Evolutionary conservation across 1,140 invertebrate species (phyloP), one percentile per base, ranked within the genome.

Genomic region (Drosophila hydei): DNA sequence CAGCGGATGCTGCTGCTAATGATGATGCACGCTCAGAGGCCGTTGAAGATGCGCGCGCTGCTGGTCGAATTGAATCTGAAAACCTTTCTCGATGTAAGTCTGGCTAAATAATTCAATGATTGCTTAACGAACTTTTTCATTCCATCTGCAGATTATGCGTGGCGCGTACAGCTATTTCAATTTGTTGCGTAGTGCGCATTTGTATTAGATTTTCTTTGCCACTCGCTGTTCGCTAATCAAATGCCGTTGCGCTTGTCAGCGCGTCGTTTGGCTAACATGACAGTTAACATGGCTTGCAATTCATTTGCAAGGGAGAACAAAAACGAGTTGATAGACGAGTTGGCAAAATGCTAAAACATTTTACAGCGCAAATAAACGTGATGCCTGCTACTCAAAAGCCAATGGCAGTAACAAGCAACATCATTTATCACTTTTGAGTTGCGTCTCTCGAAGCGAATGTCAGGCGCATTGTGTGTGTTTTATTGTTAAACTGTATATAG

Each of bases 151-250:
- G 87, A 88, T 90, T 55, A 61, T 87, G 50, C 72, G 76, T 48
- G 87, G 88, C 8, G 88, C 87, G 25, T 90, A 90, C 51, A 90
- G 87, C 54, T 90, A 90, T 59, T 90, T 90, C 48, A 90, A 90
- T 55, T 56, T 90, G 11, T 51, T 90, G 73, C 81, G 87, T 40
- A 81, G 83, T 55, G 62, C 77, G 36, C 77, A 79, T 67, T 71
- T 45, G 68, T 70, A 78, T 63, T 81, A 80, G 67, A 62, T 18
- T 55, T 33, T 9, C 19, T 52, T 4, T 5, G n/a, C 12, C 42
- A 51, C 23, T 25, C 7, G 0, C 5, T 19, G 18, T 21, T 16
- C 42, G 43, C 77, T 71, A 85, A 85, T 85, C 81, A 85, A 80
- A 77, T 58, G 67, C 43, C 73, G 45, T 76, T 64, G 54, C 65